These are phyloP conservation scores for Alca torda DNA, from an alignment of 2,797 vertebrate species.

Conservation along the genomic window DNA sequence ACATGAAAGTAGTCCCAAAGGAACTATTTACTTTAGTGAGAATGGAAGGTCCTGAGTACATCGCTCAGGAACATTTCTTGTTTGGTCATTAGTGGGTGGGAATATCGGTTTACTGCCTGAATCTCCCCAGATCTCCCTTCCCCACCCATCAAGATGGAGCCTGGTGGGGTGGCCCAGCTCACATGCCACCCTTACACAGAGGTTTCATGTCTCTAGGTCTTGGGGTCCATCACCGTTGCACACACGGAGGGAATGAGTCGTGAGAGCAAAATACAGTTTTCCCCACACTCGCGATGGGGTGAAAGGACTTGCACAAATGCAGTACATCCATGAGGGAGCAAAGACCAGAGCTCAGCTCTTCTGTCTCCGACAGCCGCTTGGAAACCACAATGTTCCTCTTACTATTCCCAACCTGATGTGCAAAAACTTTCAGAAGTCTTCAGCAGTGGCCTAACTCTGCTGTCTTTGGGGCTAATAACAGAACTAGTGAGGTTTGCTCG, in stretches of 20 bases:
- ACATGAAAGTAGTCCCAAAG: constrained; percentile 44
- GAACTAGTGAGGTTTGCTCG: not conserved
- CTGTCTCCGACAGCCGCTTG: rapidly evolving
- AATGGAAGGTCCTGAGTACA: constrained; percentile 40
- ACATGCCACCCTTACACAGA: not conserved
- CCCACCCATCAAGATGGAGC: not conserved
- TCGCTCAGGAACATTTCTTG: not conserved
- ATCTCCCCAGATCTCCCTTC: not conserved
- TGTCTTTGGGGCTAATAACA: not conserved
- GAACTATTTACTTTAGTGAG: constrained; percentile 3
- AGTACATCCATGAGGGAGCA: not conserved
- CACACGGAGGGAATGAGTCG: not conserved
- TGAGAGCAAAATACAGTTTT: not conserved
- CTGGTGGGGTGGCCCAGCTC: not conserved
- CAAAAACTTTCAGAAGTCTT: not conserved
- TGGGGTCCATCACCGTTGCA: not conserved
- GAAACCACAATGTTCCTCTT: not conserved
- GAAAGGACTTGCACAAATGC: not conserved
- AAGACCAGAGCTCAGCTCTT: not conserved
- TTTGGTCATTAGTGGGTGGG: not conserved
- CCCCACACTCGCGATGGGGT: not conserved
- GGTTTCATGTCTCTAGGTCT: not conserved
- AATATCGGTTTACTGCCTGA: not conserved
- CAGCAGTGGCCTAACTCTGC: not conserved
- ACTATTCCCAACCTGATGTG: not conserved